A percentile compares a stretch with the other conserved stretches of the same genome.
Conservation (phyloP, 2,797 vertebrate genomes). For the Vireo griseus region DNA sequence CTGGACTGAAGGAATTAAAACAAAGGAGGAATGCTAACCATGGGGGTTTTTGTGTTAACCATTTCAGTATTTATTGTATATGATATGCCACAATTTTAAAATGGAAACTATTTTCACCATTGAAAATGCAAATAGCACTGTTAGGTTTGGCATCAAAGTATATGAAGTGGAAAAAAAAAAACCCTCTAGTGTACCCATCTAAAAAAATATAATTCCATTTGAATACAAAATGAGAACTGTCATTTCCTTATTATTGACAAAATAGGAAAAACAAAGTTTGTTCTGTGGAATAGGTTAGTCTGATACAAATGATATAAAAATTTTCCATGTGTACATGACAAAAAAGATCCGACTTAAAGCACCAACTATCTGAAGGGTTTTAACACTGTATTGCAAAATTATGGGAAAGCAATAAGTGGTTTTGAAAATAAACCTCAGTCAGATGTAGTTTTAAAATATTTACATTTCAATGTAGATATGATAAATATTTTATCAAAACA, state of each 20-base stretch:
- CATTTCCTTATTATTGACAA: slow-evolving; percentile 39
- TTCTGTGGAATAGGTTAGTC: not conserved
- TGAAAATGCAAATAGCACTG: slow-evolving; percentile 14
- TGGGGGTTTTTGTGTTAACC: not conserved
- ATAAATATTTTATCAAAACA: slow-evolving; percentile 60
- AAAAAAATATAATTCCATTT: slow-evolving; percentile 68
- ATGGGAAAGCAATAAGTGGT: not conserved
- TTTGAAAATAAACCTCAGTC: slow-evolving; percentile 23
- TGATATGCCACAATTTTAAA: not conserved
- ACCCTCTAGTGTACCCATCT: slow-evolving; percentile 39
- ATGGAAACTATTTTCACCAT: not conserved
- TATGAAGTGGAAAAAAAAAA: slow-evolving; percentile 31
- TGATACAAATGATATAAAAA: slow-evolving; percentile 53
- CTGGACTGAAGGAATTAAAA: not conserved
- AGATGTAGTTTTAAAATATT: slow-evolving; percentile 59
- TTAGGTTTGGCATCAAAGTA: slow-evolving; percentile 44
- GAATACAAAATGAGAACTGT: slow-evolving; percentile 65
- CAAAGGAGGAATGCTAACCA: not conserved
- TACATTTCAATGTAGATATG: slow-evolving; percentile 36
- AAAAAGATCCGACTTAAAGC: slow-evolving; percentile 13
- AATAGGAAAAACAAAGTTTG: slow-evolving; percentile 33
- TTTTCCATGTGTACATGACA: not conserved
- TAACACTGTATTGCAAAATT: slow-evolving; percentile 38
- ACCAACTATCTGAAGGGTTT: slow-evolving; percentile 20
- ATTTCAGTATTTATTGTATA: not conserved